These are phyloP conservation scores for Chloebia gouldiae DNA, from an alignment of 2,113 vertebrate genomes.

Conservation along the genomic window DNA sequence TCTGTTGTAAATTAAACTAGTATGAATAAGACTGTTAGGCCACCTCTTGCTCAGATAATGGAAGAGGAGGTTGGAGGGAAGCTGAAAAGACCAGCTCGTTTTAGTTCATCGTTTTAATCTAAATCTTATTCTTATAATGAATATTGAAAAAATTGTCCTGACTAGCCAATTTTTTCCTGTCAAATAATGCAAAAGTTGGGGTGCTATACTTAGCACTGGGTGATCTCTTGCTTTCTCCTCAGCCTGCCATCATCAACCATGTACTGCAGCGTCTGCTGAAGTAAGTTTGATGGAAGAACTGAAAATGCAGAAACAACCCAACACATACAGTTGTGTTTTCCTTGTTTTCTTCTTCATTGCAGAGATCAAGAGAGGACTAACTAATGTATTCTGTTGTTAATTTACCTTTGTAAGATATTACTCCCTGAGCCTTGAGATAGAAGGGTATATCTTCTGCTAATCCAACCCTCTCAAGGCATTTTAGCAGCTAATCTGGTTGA, in stretches of 20 bases:
- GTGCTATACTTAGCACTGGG: not conserved
- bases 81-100: not conserved
- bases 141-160: not conserved
- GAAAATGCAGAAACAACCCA: not conserved
- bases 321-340: not conserved
- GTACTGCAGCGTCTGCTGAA: not conserved
- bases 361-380: not conserved
- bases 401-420: slow-evolving; percentile 30
- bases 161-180: not conserved
- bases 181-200: not conserved
- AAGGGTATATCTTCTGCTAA: slow-evolving; percentile 44
- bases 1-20: not conserved
- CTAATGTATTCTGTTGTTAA: slow-evolving; percentile 26
- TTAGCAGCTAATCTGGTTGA: slow-evolving; percentile 63
- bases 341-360: not conserved
- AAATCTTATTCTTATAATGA: not conserved
- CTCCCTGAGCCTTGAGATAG: slow-evolving; percentile 11
- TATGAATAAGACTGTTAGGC: not conserved
- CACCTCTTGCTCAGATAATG: rapidly evolving
- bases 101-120: not conserved
- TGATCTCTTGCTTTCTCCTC: not conserved
- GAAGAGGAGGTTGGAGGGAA: not conserved
- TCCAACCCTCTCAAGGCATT: slow-evolving; percentile 58
- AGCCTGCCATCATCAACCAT: not conserved
- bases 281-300: not conserved